Evolutionary conservation across 2,113 vertebrate species (phyloP), one percentile per base, ranked within the genome.

Genomic region (Oncorhynchus keta): DNA sequence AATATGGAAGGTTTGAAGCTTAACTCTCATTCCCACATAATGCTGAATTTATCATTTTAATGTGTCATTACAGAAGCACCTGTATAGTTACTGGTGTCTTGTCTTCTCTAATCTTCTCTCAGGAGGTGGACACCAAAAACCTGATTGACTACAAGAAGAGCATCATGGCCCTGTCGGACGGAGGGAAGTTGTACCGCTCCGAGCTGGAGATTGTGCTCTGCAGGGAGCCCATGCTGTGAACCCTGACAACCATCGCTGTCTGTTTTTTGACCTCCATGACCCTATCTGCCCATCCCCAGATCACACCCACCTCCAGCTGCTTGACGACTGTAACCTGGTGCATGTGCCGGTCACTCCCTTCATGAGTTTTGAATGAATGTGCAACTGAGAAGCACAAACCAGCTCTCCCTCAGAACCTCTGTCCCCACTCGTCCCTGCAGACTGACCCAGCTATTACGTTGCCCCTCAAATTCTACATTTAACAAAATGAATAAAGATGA

Each of bases 171-270:
- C 94, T 99, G 83, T 96, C 97, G 0, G 96, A 98, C 0, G 95
- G 94, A 0, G 97, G 97, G 8, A 97, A 96, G 83, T 96, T 99
- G 65, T 98, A 99, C 92, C 96, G 97, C 73, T 93, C 95, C 82
- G 97, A 99, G 81, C 92, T 99, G 93, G 97, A 99, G 88, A 95
- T 98, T 0, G 95, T 99, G 81, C 95, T 99, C 77, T 99, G 97
- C 92, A 95, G 85, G 16, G 97, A 98, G 82, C 94, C 96, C 24
- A 85, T 93, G 62, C 79, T 95, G 93, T 99, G 95, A 95, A 87
- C 85, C 26, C 4, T 55, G 51, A 16, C 49, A 16, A 51, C 49
- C 49, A 51, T 51, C 4, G 49, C 49, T 51, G 49, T 51, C 16
- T 55, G 14, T 55, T 55, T 55, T 18, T 55, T 55, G 14, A 55